Evolutionary conservation across 2,113 vertebrate genomes (phyloP), one percentile per base, ranked within the genome.

Genomic region (Eulemur rufifrons): DNA sequence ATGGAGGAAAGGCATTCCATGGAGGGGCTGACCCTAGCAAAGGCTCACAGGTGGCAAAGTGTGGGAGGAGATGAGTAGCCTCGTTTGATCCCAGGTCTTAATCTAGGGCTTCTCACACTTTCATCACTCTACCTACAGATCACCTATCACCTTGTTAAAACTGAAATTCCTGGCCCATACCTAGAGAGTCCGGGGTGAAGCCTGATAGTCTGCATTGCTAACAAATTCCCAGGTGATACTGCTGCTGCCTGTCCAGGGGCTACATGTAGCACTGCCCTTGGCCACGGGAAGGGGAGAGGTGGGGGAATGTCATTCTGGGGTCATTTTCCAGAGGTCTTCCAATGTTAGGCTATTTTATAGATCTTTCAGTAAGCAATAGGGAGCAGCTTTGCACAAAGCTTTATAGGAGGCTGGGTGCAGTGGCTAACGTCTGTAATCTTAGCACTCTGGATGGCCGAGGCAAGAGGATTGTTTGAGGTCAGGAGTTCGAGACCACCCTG

Each of bases 211-310:
- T 59, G 47, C n/a, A 56, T 3, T 27, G 27, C 20, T 50, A 42
- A 87, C 78, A 73, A 21, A 63, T 23, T 47, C 29, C 68, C 77
- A 21, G 63, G 13, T 6, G 34, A 37, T 45, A 32, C 14, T 68
- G 15, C 4, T 54, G n/a, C 13, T 66, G 6, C 20, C 5, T 13
- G 66, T 13, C 59, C 6, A 15, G 0, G 0, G 45, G 6, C 42
- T 39, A 32, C 47, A 34, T 3, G 23, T 15, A 83, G 81, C 54
- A 13, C 39, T 10, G 5, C 47, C n/a, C 23, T 71, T 45, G 64
- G 13, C 45, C 4, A n/a, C 14, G 32, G 29, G 27, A 84, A 21
- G 47, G 11, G 27, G 50, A 11, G 12, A 18, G 5, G 9, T n/a
- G 3, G 27, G 21, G 66, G 21, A 25, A 8, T 52, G 50, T 74